A percentile compares a stretch with the other conserved stretches of the same genome.
phyloP scores from a whole-genome alignment of 2,797 vertebrate species.

The Lepus oiostolus region DNA sequence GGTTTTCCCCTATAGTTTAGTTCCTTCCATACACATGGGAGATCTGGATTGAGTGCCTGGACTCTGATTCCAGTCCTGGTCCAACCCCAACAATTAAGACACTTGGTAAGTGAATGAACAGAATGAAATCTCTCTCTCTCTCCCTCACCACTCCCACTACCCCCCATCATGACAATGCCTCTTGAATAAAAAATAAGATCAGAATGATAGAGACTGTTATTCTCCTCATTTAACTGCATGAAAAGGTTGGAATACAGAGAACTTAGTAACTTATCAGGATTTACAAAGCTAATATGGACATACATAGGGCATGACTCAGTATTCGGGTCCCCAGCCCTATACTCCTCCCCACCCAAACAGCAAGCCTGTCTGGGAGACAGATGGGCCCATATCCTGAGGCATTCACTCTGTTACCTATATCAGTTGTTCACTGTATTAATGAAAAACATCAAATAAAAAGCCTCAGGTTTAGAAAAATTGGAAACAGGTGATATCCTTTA shows the following conservation, averaged over 20 bases:
- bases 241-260: slow-evolving; percentile 21
- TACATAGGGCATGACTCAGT: not conserved
- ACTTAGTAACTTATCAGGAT: not conserved
- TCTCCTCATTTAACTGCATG: not conserved
- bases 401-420: not conserved
- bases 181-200: not conserved
- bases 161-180: too few relatives aligned
- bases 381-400: not conserved
- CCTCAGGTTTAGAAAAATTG: slow-evolving; percentile 39
- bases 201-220: not conserved
- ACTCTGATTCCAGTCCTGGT: too few relatives aligned
- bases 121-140: too few relatives aligned
- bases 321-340: not conserved
- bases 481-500: not conserved
- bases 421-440: slow-evolving; percentile 23
- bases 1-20: too few relatives aligned
- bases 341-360: not conserved
- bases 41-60: too few relatives aligned
- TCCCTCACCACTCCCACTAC: too few relatives aligned
- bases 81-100: too few relatives aligned
- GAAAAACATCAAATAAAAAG: slow-evolving; percentile 43
- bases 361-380: slow-evolving; percentile 35
- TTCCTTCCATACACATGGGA: too few relatives aligned
- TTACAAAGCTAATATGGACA: not conserved
- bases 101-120: too few relatives aligned